phyloP scores from a whole-genome alignment of 2,888 invertebrate species.

The Coleophora deauratella region DNA sequence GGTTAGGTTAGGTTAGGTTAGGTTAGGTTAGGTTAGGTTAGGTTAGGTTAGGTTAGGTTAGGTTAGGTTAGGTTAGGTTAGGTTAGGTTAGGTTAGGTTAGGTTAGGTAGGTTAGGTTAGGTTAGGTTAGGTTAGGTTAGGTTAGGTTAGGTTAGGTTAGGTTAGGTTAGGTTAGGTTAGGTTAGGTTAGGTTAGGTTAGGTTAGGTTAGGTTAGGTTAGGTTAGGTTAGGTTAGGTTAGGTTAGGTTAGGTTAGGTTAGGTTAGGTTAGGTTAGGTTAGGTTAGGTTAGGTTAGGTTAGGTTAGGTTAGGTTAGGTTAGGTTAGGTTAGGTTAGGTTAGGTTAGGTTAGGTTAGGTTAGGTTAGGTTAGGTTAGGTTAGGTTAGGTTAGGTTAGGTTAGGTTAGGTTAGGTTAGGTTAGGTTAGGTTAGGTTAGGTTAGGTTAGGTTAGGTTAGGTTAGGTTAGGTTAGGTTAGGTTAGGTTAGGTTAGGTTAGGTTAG shows the following conservation, averaged over 20 bases:
- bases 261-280: slow-evolving; percentile 11
- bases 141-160: slow-evolving; percentile 13
- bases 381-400: slow-evolving; percentile 18
- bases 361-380: slow-evolving; percentile 19
- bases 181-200: slow-evolving; percentile 9
- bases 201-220: slow-evolving; percentile 14
- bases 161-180: slow-evolving; percentile 13
- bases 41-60: slow-evolving; percentile 17
- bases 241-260: slow-evolving; percentile 14
- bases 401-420: slow-evolving; percentile 12
- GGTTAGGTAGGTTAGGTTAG: slow-evolving; percentile 12
- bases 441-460: slow-evolving; percentile 12
- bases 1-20: slow-evolving; percentile 16
- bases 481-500: slow-evolving; percentile 19
- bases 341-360: slow-evolving; percentile 14
- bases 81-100: slow-evolving; percentile 13
- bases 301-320: slow-evolving; percentile 14
- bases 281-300: slow-evolving; percentile 12
- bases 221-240: slow-evolving; percentile 13
- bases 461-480: slow-evolving; percentile 19
- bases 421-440: slow-evolving; percentile 12
- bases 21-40: slow-evolving; percentile 16
- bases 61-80: slow-evolving; percentile 14
- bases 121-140: slow-evolving; percentile 13
- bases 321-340: slow-evolving; percentile 16